A percentile compares a stretch with the other conserved stretches of the same genome.
Conservation (phyloP, 2,797 vertebrate genomes). For the Botia almorhae region DNA sequence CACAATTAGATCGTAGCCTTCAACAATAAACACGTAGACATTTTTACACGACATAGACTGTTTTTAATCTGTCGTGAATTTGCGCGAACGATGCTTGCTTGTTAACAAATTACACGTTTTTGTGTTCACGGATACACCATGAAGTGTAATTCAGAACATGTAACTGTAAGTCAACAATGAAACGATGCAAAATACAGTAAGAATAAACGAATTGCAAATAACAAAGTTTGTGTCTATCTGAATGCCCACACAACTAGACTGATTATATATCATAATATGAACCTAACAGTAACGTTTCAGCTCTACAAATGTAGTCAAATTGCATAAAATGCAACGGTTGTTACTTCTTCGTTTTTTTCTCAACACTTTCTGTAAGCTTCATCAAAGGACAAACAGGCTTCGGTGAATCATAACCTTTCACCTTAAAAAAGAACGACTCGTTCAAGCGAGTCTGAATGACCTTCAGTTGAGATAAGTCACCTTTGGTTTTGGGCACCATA, state of each 20-base stretch:
- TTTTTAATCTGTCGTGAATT: background rate
- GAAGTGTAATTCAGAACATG: background rate
- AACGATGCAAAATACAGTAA: constrained; percentile 4
- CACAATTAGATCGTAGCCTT: constrained; percentile 80
- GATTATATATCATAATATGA: background rate
- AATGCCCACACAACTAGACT: background rate
- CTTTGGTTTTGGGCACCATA: constrained; percentile 51
- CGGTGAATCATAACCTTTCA: constrained; percentile 71
- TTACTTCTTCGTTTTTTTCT: constrained; percentile 39
- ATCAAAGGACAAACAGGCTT: constrained; percentile 75
- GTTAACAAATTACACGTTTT: background rate
- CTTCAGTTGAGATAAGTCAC: constrained; percentile 69
- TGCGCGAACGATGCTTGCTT: constrained; percentile 9
- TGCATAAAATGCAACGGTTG: background rate
- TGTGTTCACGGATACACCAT: background rate
- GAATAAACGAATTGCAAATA: constrained; percentile 1
- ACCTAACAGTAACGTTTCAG: background rate
- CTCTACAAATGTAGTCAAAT: background rate
- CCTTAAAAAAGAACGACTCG: constrained; percentile 81
- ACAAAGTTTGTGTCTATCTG: background rate
- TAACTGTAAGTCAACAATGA: background rate
- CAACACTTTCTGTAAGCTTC: constrained; percentile 59
- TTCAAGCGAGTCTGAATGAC: constrained; percentile 79
- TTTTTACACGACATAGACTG: background rate
- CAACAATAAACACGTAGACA: constrained; percentile 12